A percentile compares a stretch with the other conserved stretches of the same genome.
Evolutionary conservation across 1,140 invertebrate species (phyloP).

Genomic region (Drosophila suzukii): DNA sequence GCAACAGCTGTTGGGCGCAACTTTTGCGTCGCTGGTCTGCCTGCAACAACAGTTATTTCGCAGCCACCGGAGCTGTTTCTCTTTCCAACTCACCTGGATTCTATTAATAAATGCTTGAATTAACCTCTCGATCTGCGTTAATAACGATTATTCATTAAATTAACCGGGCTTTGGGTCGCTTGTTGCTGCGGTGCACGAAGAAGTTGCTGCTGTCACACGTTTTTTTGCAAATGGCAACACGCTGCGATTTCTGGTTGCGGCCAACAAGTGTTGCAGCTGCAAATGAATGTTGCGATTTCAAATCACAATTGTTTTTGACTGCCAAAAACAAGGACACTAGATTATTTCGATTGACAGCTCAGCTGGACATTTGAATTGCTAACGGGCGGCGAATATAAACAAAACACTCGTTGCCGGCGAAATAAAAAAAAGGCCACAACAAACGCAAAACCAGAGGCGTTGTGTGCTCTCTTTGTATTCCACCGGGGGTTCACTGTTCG

Average conservation of each 20-base stretch:
- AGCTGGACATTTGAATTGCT: neutral
- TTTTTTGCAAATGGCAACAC: neutral
- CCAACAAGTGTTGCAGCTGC: constrained; percentile 7
- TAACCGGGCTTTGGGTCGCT: neutral
- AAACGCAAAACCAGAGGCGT: constrained; percentile 20
- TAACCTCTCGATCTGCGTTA: neutral
- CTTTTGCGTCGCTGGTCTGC: neutral
- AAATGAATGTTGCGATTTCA: neutral
- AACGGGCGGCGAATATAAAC: neutral
- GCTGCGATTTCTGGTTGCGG: neutral
- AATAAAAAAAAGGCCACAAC: constrained; percentile 9
- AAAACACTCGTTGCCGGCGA: constrained; percentile 21
- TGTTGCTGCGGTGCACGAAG: neutral
- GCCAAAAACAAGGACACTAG: neutral
- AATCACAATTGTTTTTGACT: neutral
- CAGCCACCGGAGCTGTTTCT: neutral
- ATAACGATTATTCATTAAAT: neutral
- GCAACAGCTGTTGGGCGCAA: constrained; percentile 66
- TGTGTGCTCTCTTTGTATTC: neutral
- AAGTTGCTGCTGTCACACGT: constrained; percentile 3
- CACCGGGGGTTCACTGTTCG: neutral
- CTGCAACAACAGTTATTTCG: constrained; percentile 24
- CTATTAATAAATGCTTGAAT: neutral
- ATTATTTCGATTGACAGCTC: neutral
- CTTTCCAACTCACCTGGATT: neutral